Percentiles rank a stretch among this genome's conserved stretches.
These are phyloP conservation scores for Therioaphis trifolii DNA, from an alignment of 2,888 invertebrate species.

Conservation along the genomic window DNA sequence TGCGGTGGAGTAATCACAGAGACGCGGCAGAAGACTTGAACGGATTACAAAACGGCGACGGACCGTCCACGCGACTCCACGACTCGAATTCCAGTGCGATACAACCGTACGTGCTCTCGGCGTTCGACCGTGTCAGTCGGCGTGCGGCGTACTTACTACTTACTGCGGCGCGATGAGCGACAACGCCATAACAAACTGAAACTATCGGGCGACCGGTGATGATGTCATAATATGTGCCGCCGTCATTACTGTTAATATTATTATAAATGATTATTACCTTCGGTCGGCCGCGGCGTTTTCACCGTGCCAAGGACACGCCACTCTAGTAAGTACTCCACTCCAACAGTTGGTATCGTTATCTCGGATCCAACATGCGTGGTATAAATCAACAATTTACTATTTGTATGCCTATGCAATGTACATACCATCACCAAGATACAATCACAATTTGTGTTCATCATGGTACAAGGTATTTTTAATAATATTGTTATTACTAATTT, in stretches of 20 bases:
- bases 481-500: too few species aligned
- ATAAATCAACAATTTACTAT: too few species aligned
- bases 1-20: not conserved
- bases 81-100: too few species aligned
- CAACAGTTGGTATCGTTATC: too few species aligned
- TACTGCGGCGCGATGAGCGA: not conserved
- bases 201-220: constrained; percentile 10
- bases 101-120: too few species aligned
- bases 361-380: too few species aligned
- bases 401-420: too few species aligned
- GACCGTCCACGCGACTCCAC: not conserved
- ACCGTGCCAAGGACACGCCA: constrained; percentile 39
- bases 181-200: not conserved
- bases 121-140: not conserved
- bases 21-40: constrained; percentile 13
- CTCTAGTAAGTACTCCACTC: too few species aligned
- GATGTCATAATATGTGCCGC: constrained; percentile 32
- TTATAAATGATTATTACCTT: not conserved
- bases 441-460: too few species aligned
- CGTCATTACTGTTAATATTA: not conserved
- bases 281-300: constrained; percentile 18
- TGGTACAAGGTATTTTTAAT: too few species aligned
- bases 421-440: too few species aligned
- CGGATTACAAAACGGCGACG: not conserved
- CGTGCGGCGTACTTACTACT: not conserved